phyloP scores from a whole-genome alignment of 92 coral and sea anemone genomes.

The Paramuricea clavata region DNA sequence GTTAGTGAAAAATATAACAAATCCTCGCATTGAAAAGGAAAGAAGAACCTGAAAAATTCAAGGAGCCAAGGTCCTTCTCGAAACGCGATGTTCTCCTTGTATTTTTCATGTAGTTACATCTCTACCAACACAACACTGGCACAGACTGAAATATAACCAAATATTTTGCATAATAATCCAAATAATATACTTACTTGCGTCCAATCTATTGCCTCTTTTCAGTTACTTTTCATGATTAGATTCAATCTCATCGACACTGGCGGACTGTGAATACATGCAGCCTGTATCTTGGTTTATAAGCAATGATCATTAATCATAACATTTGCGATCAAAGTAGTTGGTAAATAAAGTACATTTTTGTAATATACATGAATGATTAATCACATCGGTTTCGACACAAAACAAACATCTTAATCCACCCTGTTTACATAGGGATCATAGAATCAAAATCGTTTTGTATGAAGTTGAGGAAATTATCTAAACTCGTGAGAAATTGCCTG shows the following conservation, averaged over 20 bases:
- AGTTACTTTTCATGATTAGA: no score
- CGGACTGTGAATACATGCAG: no score
- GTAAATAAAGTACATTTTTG: not conserved
- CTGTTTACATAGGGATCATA: not conserved
- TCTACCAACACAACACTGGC: not conserved
- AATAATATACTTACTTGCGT: not conserved
- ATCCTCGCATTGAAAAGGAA: no score
- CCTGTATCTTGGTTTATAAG: not conserved
- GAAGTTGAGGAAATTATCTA: not conserved
- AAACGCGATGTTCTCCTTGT: no score
- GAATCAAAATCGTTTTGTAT: not conserved
- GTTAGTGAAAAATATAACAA: no score
- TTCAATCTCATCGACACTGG: no score
- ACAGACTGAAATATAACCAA: not conserved
- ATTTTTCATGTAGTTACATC: no score
- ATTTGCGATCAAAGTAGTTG: not conserved
- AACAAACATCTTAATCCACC: not conserved
- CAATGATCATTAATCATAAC: not conserved
- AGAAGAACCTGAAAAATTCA: no score
- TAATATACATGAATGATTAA: not conserved
- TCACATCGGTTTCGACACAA: not conserved
- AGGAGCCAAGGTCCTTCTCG: no score
- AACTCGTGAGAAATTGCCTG: no score
- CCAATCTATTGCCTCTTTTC: no score
- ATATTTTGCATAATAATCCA: not conserved